Evolutionary conservation across 2,113 vertebrate species (phyloP).

Genomic region (Entomyzon cyanotis): DNA sequence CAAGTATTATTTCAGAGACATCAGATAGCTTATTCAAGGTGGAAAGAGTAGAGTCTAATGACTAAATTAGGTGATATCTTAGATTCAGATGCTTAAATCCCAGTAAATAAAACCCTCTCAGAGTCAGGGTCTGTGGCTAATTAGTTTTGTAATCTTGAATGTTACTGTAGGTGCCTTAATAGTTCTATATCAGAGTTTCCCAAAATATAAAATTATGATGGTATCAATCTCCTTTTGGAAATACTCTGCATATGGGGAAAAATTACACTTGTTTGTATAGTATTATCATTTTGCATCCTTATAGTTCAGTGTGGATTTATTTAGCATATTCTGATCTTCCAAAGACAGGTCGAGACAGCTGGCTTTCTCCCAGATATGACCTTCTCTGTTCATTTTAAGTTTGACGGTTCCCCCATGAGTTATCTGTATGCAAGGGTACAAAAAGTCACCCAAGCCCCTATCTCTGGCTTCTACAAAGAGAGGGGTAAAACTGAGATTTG

Average conservation of each 20-base stretch:
- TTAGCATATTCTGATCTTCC: not conserved
- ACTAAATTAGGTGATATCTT: not conserved
- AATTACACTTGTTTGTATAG: not conserved
- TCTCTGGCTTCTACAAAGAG: not conserved
- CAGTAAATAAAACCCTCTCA: not conserved
- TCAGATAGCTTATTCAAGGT: not conserved
- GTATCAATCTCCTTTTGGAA: not conserved
- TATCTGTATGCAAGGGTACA: not conserved
- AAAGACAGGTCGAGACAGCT: not conserved
- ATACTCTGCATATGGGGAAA: not conserved
- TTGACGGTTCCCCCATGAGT: not conserved
- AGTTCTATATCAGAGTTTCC: not conserved
- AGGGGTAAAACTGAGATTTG: not conserved
- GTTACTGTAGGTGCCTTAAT: not conserved
- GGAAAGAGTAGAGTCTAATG: not conserved
- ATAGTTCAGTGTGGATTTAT: not conserved
- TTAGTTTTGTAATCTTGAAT: slow-evolving; percentile 18
- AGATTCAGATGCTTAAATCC: slow-evolving; percentile 1
- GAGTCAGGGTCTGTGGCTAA: not conserved
- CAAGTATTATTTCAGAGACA: not conserved
- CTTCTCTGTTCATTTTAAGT: not conserved
- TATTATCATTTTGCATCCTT: not conserved
- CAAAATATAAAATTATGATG: not conserved
- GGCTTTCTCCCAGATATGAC: not conserved
- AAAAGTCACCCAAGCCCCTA: not conserved